A percentile compares a stretch with the other conserved stretches of the same genome.
These are phyloP conservation scores for Paracanthobrama guichenoti DNA, from an alignment of 2,113 vertebrate species.

Conservation along the genomic window DNA sequence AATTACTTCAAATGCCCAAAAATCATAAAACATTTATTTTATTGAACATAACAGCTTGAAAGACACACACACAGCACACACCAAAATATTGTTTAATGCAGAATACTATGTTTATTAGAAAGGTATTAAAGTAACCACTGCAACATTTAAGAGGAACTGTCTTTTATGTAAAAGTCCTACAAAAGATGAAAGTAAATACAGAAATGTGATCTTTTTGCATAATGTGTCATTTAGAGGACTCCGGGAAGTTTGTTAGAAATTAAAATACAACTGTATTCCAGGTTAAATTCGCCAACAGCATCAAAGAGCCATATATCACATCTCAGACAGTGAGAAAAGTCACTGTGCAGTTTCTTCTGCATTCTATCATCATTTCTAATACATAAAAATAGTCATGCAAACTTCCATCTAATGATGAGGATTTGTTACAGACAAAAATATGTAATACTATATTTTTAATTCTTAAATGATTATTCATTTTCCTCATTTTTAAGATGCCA, in stretches of 20 bases:
- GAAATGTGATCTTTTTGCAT: background rate
- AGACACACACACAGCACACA: slow-evolving; percentile 36
- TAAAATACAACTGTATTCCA: background rate
- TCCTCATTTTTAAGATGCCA: slow-evolving; percentile 50
- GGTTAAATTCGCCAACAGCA: slow-evolving; percentile 29
- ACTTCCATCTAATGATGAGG: slow-evolving; percentile 58
- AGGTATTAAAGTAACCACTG: slow-evolving; percentile 63
- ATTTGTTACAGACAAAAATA: slow-evolving; percentile 46
- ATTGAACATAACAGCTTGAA: background rate
- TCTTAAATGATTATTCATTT: slow-evolving; percentile 50
- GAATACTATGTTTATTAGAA: slow-evolving; percentile 80
- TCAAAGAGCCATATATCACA: slow-evolving; percentile 44
- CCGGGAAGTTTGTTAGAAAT: background rate
- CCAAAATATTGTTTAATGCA: slow-evolving; percentile 65
- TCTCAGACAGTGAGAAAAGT: slow-evolving; percentile 29
- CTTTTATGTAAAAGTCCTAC: slow-evolving; percentile 64
- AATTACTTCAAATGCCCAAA: background rate
- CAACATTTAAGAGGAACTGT: slow-evolving; percentile 65
- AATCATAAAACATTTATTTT: background rate
- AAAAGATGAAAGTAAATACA: slow-evolving; percentile 56
- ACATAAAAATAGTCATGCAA: slow-evolving; percentile 65
- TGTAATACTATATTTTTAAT: slow-evolving; percentile 48
- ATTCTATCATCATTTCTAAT: slow-evolving; percentile 62
- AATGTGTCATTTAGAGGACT: background rate
- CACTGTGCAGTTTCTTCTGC: slow-evolving; percentile 61